A percentile compares a stretch with the other conserved stretches of the same genome.
Evolutionary conservation across 2,797 vertebrate species (phyloP).

Genomic region (Microctenopoma lineatum): DNA sequence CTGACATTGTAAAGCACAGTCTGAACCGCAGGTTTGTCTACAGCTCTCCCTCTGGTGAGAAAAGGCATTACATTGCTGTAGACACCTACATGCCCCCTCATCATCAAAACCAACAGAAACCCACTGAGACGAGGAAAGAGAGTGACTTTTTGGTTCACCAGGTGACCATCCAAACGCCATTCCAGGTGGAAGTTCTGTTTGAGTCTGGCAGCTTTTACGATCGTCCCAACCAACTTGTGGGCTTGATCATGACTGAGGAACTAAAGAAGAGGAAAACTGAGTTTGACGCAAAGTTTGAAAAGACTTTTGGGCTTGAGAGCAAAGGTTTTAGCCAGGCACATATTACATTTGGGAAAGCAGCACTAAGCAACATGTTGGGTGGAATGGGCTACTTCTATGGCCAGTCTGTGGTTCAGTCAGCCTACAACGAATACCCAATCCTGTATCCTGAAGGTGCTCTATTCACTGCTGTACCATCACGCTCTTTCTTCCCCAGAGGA

Average conservation of each 20-base stretch:
- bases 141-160: constrained; percentile 91
- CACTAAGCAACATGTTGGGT: constrained; percentile 93
- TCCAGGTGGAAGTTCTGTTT: constrained; percentile 88
- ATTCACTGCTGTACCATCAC: constrained; percentile 93
- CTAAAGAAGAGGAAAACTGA: constrained; percentile 76
- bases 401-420: constrained; percentile 88
- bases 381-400: constrained; percentile 95
- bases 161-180: constrained; percentile 89
- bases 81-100: constrained; percentile 79
- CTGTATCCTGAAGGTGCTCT: constrained; percentile 84
- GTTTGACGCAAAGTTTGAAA: constrained; percentile 89
- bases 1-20: constrained; percentile 88
- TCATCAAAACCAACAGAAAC: constrained; percentile 78
- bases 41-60: constrained; percentile 80
- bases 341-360: constrained; percentile 87
- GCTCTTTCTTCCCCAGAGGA: constrained; percentile 96
- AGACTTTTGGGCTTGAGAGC: constrained; percentile 83
- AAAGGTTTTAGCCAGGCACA: constrained; percentile 82
- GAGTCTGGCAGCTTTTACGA: constrained; percentile 88
- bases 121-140: constrained; percentile 65
- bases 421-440: constrained; percentile 80
- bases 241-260: constrained; percentile 79
- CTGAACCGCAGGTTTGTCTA: constrained; percentile 87
- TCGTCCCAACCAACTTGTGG: constrained; percentile 83
- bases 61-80: constrained; percentile 87